Percentiles rank a stretch among this genome's conserved stretches.
These are phyloP conservation scores for Galbula dea DNA, from an alignment of 2,113 vertebrate genomes.

Conservation along the genomic window DNA sequence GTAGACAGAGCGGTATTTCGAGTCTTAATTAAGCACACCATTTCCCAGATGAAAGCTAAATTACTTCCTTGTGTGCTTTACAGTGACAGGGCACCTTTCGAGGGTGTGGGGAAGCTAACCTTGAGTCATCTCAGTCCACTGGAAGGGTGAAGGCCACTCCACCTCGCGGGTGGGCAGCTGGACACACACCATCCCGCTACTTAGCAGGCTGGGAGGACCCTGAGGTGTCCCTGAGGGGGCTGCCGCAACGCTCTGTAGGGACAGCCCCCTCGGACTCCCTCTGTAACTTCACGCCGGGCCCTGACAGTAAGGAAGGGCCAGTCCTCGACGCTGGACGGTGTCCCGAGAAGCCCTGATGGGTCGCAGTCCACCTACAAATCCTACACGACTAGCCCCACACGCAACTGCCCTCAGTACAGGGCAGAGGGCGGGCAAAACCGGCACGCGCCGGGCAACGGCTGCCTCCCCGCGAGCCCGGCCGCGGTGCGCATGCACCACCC, in stretches of 20 bases:
- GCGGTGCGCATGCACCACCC: background rate
- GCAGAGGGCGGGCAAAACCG: background rate
- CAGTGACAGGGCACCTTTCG: background rate
- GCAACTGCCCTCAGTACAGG: background rate
- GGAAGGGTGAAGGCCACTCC: rapidly evolving
- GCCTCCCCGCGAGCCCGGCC: no score
- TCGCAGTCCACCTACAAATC: no score
- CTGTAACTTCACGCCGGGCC: rapidly evolving
- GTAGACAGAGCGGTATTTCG: background rate
- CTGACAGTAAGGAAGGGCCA: background rate
- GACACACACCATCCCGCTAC: background rate
- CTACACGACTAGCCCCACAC: no score
- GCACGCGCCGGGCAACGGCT: background rate
- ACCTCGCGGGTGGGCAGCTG: background rate
- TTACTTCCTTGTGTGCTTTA: background rate
- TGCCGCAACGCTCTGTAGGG: background rate
- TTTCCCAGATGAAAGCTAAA: background rate
- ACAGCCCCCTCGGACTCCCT: no score
- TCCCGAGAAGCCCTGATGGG: background rate
- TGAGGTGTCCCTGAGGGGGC: background rate
- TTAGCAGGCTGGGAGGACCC: background rate
- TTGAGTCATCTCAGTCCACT: rapidly evolving
- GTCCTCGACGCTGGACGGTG: rapidly evolving
- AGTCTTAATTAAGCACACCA: background rate
- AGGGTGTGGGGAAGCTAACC: background rate